These are phyloP conservation scores for Copidosoma aretas DNA, from an alignment of 2,888 invertebrate species.

Conservation along the genomic window DNA sequence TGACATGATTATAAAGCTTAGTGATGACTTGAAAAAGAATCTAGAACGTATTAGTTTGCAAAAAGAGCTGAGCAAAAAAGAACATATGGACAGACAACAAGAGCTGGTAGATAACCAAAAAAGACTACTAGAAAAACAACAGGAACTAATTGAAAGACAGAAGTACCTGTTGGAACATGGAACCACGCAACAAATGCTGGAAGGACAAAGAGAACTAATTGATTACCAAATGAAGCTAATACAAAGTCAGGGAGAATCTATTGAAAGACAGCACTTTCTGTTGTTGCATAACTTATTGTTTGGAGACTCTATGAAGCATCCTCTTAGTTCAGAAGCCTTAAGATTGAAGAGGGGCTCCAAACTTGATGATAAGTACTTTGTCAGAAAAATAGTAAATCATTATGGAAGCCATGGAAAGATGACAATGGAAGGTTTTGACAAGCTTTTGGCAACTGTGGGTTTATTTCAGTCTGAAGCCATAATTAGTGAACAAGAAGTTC, in stretches of 20 bases:
- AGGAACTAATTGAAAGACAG: conserved; percentile 1
- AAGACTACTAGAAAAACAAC: conserved; percentile 11
- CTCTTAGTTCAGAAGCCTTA: too few species aligned
- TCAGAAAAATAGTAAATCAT: conserved; percentile 72
- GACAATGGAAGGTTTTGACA: conserved; percentile 76
- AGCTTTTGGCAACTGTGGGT: conserved; percentile 69
- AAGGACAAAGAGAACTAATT: conserved; percentile 11
- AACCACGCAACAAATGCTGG: too few species aligned
- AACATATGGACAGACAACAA: conserved; percentile 50
- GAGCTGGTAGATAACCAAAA: conserved; percentile 17
- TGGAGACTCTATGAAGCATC: too few species aligned
- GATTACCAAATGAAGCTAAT: conserved; percentile 15
- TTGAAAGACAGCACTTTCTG: too few species aligned
- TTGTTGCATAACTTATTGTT: too few species aligned
- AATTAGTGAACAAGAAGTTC: conserved; percentile 53
- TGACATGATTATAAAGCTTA: conserved; percentile 11
- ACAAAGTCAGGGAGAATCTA: conserved; percentile 7
- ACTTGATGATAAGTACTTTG: conserved; percentile 68
- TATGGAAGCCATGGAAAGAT: conserved; percentile 72
- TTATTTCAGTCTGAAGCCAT: conserved; percentile 66
- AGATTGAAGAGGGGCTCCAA: conserved; percentile 49
- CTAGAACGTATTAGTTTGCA: conserved; percentile 7
- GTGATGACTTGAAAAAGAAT: conserved; percentile 14
- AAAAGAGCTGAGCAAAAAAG: conserved; percentile 26
- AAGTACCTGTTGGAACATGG: conserved; percentile 18